These are phyloP conservation scores for Clostera curtula DNA, from an alignment of 2,888 invertebrate genomes.

Conservation along the genomic window DNA sequence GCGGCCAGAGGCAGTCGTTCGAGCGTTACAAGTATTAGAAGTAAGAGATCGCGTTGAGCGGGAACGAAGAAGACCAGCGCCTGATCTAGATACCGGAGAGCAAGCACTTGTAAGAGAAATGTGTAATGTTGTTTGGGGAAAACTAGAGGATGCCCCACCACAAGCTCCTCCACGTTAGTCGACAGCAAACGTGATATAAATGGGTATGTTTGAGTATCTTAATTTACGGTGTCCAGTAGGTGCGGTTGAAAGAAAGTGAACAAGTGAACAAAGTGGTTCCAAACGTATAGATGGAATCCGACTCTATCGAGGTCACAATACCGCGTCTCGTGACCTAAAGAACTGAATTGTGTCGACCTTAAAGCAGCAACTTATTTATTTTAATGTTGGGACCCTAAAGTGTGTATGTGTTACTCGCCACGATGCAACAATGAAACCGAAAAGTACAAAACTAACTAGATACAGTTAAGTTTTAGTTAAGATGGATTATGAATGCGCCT, in stretches of 20 bases:
- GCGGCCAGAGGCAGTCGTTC: constrained; percentile 93
- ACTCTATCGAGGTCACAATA: constrained; percentile 58
- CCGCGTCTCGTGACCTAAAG: constrained; percentile 57
- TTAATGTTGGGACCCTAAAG: constrained; percentile 26
- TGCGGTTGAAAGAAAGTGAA: constrained; percentile 33
- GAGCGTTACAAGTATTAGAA: constrained; percentile 93
- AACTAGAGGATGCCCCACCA: constrained; percentile 89
- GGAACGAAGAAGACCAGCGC: constrained; percentile 74
- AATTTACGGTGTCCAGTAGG: constrained; percentile 22
- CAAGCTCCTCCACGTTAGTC: constrained; percentile 60
- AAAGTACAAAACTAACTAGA: constrained; percentile 51
- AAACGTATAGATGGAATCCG: constrained; percentile 45
- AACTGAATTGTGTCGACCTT: constrained; percentile 51
- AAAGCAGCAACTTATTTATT: constrained; percentile 38
- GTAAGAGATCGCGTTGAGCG: constrained; percentile 91
- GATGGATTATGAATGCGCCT: constrained; percentile 6
- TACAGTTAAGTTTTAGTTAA: constrained; percentile 18
- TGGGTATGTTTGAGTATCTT: constrained; percentile 13
- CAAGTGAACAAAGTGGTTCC: constrained; percentile 38
- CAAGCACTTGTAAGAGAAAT: constrained; percentile 95
- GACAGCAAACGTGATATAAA: constrained; percentile 14
- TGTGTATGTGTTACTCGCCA: constrained; percentile 28
- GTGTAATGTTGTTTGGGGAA: constrained; percentile 97
- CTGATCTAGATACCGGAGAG: constrained; percentile 88
- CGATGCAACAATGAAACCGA: constrained; percentile 26